Percentiles rank a stretch among this genome's conserved stretches.
phyloP scores from a whole-genome alignment of 2,113 vertebrate species.

The Cyprinodon tularosa region DNA sequence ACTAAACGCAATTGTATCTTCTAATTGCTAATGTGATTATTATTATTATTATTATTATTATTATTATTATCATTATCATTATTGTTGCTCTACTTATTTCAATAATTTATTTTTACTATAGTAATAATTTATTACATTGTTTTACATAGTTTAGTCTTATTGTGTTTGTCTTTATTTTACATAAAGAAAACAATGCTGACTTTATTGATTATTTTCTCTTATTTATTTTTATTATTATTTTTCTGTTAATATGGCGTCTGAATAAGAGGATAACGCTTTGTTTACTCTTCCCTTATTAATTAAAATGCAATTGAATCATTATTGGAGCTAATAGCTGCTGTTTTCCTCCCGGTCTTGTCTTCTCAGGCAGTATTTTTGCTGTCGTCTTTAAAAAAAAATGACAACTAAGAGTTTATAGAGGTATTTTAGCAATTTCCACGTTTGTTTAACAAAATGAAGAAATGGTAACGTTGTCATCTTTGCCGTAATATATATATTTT shows the following conservation, averaged over 20 bases:
- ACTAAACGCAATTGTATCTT: background rate
- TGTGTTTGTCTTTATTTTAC: background rate
- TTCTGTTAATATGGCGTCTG: background rate
- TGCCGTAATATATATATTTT: fast-evolving
- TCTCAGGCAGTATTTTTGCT: background rate
- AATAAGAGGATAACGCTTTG: too few relatives aligned
- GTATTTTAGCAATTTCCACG: fast-evolving
- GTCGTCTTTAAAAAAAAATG: fast-evolving
- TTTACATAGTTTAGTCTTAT: too few relatives aligned
- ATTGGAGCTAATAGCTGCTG: too few relatives aligned
- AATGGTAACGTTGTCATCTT: too few relatives aligned
- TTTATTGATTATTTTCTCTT: background rate
- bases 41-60: too few relatives aligned
- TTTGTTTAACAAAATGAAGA: background rate
- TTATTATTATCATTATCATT: too few relatives aligned
- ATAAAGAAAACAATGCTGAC: background rate
- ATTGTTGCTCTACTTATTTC: too few relatives aligned
- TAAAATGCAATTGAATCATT: too few relatives aligned
- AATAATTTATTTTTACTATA: too few relatives aligned
- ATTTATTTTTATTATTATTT: too few relatives aligned
- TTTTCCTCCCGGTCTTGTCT: fast-evolving
- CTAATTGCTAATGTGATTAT: background rate
- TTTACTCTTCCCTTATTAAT: too few relatives aligned
- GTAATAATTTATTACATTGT: too few relatives aligned
- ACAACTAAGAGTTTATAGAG: background rate